Percentiles rank a stretch among this genome's conserved stretches.
Evolutionary conservation across 2,797 vertebrate genomes (phyloP).

Genomic region (Pelobates cultripes): DNA sequence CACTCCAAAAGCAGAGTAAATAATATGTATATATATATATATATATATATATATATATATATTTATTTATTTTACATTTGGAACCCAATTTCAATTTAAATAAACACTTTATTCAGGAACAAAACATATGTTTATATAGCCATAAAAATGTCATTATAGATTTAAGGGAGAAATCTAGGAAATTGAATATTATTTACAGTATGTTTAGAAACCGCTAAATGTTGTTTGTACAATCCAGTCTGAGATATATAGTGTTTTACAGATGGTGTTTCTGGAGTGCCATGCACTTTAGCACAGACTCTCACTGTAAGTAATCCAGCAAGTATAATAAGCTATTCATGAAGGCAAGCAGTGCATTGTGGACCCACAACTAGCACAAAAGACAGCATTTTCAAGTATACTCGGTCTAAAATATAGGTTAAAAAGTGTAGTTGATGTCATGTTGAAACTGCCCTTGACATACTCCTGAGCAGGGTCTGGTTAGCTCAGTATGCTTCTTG

Average conservation of each 20-base stretch:
- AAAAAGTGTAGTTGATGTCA: too few species aligned
- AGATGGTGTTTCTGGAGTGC: constrained; percentile 15
- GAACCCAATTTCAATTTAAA: not conserved
- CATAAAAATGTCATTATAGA: constrained; percentile 9
- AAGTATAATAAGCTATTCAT: constrained; percentile 45
- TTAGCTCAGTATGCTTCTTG: too few species aligned
- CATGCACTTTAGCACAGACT: constrained; percentile 26
- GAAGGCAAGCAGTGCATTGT: constrained; percentile 16
- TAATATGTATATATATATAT: too few species aligned
- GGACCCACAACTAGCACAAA: constrained; percentile 10
- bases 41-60: too few species aligned
- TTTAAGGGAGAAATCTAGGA: constrained; percentile 8
- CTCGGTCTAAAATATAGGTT: not conserved
- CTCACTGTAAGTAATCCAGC: constrained; percentile 39
- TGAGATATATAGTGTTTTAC: constrained; percentile 28
- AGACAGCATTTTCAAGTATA: constrained; percentile 10
- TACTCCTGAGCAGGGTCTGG: too few species aligned
- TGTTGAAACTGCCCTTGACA: too few species aligned
- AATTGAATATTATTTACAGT: constrained; percentile 34
- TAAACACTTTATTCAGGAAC: not conserved
- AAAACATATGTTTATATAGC: constrained; percentile 4
- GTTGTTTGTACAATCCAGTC: constrained; percentile 8
- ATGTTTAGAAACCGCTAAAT: constrained; percentile 14
- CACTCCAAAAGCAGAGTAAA: too few species aligned
- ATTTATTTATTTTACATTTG: too few species aligned